Conservation (phyloP, 1,140 invertebrate genomes). For the Rhagoletis zephyria region DNA sequence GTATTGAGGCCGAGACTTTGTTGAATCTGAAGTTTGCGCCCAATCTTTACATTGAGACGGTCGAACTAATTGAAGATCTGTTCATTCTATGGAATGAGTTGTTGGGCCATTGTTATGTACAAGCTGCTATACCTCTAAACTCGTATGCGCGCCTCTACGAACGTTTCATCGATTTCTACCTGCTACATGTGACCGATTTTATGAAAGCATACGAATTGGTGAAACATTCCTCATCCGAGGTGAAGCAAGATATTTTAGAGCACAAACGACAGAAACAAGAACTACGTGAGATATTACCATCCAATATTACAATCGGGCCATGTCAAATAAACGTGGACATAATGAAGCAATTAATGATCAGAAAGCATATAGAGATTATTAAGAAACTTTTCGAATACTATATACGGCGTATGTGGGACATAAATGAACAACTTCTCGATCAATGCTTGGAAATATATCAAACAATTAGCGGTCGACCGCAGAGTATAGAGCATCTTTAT, state of each 20-base stretch:
- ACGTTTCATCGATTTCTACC: slow-evolving; percentile 66
- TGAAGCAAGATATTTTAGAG: slow-evolving; percentile 67
- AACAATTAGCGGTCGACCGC: slow-evolving; percentile 62
- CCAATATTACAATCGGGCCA: slow-evolving; percentile 66
- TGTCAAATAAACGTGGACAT: slow-evolving; percentile 67
- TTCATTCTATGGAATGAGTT: slow-evolving; percentile 61
- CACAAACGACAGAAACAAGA: slow-evolving; percentile 67
- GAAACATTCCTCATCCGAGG: slow-evolving; percentile 62
- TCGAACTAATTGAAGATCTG: slow-evolving; percentile 67
- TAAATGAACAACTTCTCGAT: slow-evolving; percentile 63
- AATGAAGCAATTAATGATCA: slow-evolving; percentile 66
- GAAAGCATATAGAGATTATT: slow-evolving; percentile 66
- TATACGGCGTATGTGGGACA: slow-evolving; percentile 69
- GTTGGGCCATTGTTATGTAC: slow-evolving; percentile 60
- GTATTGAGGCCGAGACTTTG: slow-evolving; percentile 65
- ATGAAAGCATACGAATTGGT: slow-evolving; percentile 62
- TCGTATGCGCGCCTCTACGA: slow-evolving; percentile 64
- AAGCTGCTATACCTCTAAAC: slow-evolving; percentile 63
- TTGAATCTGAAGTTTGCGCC: slow-evolving; percentile 63
- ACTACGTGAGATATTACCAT: slow-evolving; percentile 64
- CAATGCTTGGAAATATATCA: slow-evolving; percentile 61
- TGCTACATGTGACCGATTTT: slow-evolving; percentile 59
- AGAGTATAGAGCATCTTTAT: slow-evolving; percentile 68
- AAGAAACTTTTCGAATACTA: slow-evolving; percentile 68
- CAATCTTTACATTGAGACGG: slow-evolving; percentile 66